Evolutionary conservation across 1,140 invertebrate species (phyloP).

Genomic region (Brachionus asplanchnoidis): DNA sequence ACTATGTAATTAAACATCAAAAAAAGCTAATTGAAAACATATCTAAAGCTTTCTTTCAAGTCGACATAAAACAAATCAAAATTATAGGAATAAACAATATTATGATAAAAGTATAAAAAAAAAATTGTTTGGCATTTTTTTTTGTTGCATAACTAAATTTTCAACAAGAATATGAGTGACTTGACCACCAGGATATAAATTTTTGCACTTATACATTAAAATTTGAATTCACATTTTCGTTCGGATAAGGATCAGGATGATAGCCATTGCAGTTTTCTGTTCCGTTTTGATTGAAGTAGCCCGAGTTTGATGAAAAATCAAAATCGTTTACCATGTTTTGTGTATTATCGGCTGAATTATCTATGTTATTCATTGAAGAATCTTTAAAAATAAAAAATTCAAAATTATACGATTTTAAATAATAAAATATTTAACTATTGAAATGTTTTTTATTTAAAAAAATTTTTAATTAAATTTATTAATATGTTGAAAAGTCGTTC

Average conservation of each 20-base stretch:
- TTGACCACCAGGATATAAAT: not conserved
- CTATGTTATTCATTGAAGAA: conserved; percentile 14
- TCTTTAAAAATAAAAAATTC: not conserved
- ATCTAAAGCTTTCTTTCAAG: not conserved
- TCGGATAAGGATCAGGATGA: not conserved
- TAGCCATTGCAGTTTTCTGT: not conserved
- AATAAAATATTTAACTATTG: too few species aligned
- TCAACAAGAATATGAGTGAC: not conserved
- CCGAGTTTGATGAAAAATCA: not conserved
- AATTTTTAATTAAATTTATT: too few species aligned
- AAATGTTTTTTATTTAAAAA: too few species aligned
- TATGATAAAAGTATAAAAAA: not conserved
- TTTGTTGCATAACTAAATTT: not conserved
- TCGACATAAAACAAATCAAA: conserved; percentile 1
- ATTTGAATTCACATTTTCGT: conserved; percentile 3
- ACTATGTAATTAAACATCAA: not conserved
- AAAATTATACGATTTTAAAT: too few species aligned
- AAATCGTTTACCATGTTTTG: not conserved
- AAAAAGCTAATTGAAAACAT: not conserved
- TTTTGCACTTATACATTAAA: conserved; percentile 12
- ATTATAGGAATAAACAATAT: not conserved
- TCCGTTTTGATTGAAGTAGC: not conserved
- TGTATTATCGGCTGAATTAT: not conserved
- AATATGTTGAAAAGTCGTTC: too few species aligned
- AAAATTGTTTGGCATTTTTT: not conserved